These are phyloP conservation scores for Vespertilio murinus DNA, from an alignment of 2,797 vertebrate genomes.

Conservation along the genomic window DNA sequence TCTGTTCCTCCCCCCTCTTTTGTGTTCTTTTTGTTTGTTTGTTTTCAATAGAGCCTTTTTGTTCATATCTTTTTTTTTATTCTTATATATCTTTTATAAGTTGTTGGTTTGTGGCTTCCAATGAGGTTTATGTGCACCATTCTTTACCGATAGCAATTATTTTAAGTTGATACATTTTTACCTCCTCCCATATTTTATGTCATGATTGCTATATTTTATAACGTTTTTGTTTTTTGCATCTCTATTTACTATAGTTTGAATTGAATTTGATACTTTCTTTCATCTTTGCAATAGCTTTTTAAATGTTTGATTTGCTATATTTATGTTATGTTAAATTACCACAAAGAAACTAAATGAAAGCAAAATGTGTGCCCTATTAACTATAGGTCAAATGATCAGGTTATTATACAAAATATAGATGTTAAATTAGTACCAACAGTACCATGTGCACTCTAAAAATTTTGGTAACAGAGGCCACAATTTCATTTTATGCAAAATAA, in stretches of 20 bases:
- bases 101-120: neutral
- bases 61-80: neutral
- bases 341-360: neutral
- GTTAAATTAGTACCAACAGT: neutral
- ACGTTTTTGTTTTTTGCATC: neutral
- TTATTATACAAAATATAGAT: neutral
- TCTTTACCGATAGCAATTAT: neutral
- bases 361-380: neutral
- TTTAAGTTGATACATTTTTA: neutral
- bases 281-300: neutral
- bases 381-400: neutral
- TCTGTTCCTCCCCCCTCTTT: neutral
- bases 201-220: neutral
- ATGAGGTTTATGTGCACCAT: neutral
- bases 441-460: neutral
- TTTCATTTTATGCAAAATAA: neutral
- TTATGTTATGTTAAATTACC: neutral
- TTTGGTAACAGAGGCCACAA: neutral
- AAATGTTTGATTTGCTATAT: neutral
- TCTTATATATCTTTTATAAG: neutral
- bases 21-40: no score
- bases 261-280: neutral
- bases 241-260: neutral
- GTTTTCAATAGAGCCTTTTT: neutral
- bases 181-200: neutral